Conservation (phyloP, 64 coral and sea anemone genomes). For the Catalaphyllia jardinei region DNA sequence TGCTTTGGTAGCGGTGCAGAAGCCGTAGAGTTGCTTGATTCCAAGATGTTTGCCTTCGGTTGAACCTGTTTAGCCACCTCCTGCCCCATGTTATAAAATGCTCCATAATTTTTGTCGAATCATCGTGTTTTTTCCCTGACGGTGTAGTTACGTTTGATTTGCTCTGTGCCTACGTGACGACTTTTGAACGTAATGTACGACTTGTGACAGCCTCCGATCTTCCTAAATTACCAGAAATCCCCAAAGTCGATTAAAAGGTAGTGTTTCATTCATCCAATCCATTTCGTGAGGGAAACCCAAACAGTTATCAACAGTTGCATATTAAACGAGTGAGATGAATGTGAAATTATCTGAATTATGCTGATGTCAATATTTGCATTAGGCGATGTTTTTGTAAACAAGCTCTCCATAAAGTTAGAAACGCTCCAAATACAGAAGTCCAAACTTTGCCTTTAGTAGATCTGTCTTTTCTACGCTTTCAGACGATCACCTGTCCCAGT, state of each 20-base stretch:
- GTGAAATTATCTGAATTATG: background rate
- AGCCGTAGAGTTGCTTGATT: background rate
- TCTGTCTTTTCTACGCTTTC: background rate
- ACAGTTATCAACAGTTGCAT: background rate
- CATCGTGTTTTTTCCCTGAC: background rate
- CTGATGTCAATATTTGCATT: background rate
- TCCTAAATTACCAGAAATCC: background rate
- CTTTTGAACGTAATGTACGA: background rate
- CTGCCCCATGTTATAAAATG: constrained; percentile 14
- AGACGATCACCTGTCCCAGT: background rate
- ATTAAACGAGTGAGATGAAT: background rate
- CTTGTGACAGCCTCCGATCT: background rate
- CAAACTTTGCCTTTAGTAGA: background rate
- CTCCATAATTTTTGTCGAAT: constrained; percentile 1
- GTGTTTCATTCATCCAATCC: background rate
- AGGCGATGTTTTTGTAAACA: background rate
- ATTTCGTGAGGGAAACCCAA: background rate
- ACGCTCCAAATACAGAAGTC: background rate
- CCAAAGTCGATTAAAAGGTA: background rate
- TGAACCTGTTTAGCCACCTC: constrained; percentile 39
- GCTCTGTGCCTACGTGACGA: background rate
- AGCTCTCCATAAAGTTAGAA: background rate
- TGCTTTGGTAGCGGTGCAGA: background rate
- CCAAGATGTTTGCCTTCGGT: background rate
- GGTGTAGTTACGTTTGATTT: no score